These are phyloP conservation scores for Lithosia quadra DNA, from an alignment of 2,888 invertebrate species.

Conservation along the genomic window DNA sequence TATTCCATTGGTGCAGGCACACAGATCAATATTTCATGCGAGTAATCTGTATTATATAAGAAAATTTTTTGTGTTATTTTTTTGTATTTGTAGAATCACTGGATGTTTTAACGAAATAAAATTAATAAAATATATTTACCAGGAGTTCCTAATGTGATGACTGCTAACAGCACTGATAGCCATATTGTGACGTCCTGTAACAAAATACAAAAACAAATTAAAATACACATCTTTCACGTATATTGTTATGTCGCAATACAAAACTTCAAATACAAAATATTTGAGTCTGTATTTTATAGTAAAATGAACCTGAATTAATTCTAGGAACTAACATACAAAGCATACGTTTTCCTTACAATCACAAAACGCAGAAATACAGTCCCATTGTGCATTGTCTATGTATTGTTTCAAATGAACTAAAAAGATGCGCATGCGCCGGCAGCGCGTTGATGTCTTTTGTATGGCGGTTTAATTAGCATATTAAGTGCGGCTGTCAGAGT, in stretches of 20 bases:
- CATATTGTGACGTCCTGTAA: slow-evolving; percentile 76
- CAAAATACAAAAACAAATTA: slow-evolving; percentile 54
- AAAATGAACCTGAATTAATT: slow-evolving; percentile 36
- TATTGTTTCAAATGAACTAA: slow-evolving; percentile 49
- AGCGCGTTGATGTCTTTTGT: slow-evolving; percentile 64
- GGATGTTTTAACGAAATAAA: neutral
- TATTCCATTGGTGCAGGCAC: no score
- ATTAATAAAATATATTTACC: slow-evolving; percentile 59
- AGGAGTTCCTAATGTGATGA: slow-evolving; percentile 75
- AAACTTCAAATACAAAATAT: neutral
- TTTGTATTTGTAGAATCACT: no score
- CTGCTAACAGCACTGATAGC: slow-evolving; percentile 69
- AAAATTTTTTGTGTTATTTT: no score
- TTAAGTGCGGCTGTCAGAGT: slow-evolving; percentile 12
- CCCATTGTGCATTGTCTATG: slow-evolving; percentile 61
- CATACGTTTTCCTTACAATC: slow-evolving; percentile 57
- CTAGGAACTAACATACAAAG: slow-evolving; percentile 31
- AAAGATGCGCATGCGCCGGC: slow-evolving; percentile 42
- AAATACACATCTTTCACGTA: neutral
- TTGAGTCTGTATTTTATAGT: slow-evolving; percentile 6
- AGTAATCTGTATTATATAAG: no score
- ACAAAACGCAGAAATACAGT: slow-evolving; percentile 45
- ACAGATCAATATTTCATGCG: no score
- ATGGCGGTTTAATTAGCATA: slow-evolving; percentile 35
- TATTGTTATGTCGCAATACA: neutral